Evolutionary conservation across 1,140 invertebrate species (phyloP), one percentile per base, ranked within the genome.

Genomic region (Drosophila nigrodunni): DNA sequence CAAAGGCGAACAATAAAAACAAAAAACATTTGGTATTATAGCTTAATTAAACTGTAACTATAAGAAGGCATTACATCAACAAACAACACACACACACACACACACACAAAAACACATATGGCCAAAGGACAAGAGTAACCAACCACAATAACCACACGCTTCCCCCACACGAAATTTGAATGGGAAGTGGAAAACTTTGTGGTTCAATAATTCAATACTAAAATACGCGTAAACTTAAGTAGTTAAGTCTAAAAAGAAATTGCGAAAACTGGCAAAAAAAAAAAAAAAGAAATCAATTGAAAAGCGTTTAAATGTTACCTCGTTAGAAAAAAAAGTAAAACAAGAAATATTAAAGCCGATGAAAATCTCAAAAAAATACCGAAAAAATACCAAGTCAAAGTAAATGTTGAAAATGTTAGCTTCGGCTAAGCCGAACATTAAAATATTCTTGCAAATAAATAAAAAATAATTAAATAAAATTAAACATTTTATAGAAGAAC

Each of bases 221-320:
- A 60, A 50, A 13, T 60, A 58, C 35, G 25, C 18, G 50, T 41
- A 52, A 50, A n/a, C 41, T 3, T 18, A 60, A 61, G 67, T 74
- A 74, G 71, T 74, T 74, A 69, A 74, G 65, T 60, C 50, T 39
- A 44, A 71, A 64, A 46, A 47, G 15, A 74, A 59, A 44, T 39
- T 37, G 9, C 49, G n/a, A 8, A 54, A 54, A 35, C 15, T 54
- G 30, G n/a, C n/a, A 25, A 50, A 30, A 49, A 9, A 6, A 59
- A 72, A 10, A 67, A 79, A 79, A 54, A 18, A 1, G 41, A 67
- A 88, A 68, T 64, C 64, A 90, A 82, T 34, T 57, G 10, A 18
- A 41, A 57, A 60, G 72, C 78, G 85, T 89, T 91, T 91, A 89
- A 91, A 82, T 91, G 89, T 91, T 91, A 91, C 89, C 89, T 91